Percentiles rank a stretch among this genome's conserved stretches.
Evolutionary conservation across 1,140 invertebrate species (phyloP).

Genomic region (Notospermus geniculatus): DNA sequence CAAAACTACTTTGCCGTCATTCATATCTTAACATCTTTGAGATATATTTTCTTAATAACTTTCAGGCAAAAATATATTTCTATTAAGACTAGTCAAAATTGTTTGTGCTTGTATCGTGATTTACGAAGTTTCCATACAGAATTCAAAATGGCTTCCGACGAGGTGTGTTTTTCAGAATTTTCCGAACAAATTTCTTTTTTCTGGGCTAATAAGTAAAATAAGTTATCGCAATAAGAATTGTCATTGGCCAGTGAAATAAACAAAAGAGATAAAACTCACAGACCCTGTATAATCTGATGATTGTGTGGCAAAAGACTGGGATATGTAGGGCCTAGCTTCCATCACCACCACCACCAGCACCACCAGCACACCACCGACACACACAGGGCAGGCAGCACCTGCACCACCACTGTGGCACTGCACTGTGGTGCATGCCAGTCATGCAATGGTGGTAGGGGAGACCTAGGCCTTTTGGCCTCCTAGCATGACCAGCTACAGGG

Average conservation of each 20-base stretch:
- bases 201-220: not conserved
- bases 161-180: slow-evolving; percentile 7
- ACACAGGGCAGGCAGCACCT: no score
- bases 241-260: not conserved
- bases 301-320: not conserved
- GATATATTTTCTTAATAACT: no score
- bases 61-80: no score
- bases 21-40: no score
- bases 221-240: not conserved
- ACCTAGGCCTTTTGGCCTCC: not conserved
- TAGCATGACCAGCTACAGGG: not conserved
- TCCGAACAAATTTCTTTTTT: not conserved
- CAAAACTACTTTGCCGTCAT: no score
- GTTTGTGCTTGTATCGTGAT: not conserved
- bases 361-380: no score
- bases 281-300: not conserved
- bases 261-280: not conserved
- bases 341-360: no score
- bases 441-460: not conserved
- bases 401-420: no score
- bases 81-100: no score
- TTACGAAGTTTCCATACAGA: not conserved
- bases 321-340: no score
- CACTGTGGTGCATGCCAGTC: no score
- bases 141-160: slow-evolving; percentile 10